Percentiles rank a stretch among this genome's conserved stretches.
Conservation (phyloP, 37 sponge, comb jelly and placozoan species). For the Cladorhizidae sp. region DNA sequence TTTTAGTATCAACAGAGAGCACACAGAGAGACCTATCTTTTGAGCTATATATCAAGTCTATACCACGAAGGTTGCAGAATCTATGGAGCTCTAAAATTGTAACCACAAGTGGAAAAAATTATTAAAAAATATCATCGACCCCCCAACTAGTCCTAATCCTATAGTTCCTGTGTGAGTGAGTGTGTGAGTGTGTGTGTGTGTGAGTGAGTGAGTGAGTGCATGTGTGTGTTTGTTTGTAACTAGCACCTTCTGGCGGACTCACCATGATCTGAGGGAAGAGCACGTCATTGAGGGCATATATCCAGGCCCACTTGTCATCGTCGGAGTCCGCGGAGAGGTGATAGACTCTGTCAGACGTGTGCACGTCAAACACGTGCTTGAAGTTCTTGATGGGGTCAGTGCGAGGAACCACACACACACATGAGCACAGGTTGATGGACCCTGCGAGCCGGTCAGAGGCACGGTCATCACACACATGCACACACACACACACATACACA, state of each 20-base stretch:
- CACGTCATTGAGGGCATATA: slow-evolving; percentile 43
- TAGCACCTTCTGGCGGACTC: too few species aligned
- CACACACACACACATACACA: too few species aligned
- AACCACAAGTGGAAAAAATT: too few species aligned
- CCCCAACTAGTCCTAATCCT: not conserved
- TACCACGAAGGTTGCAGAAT: too few species aligned
- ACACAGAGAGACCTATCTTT: too few species aligned
- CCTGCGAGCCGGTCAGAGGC: slow-evolving; percentile 24
- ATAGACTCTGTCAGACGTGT: slow-evolving; percentile 59
- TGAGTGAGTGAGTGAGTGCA: too few species aligned
- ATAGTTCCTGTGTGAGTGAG: not conserved
- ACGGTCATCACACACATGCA: too few species aligned
- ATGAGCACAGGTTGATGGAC: slow-evolving; percentile 45
- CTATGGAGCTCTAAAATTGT: too few species aligned
- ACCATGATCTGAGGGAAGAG: slow-evolving; percentile 20
- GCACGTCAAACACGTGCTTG: slow-evolving; percentile 72
- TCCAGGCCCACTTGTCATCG: slow-evolving; percentile 52
- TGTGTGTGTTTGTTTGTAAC: too few species aligned
- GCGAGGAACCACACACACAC: slow-evolving; percentile 27
- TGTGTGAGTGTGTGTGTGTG: slow-evolving; percentile 5
- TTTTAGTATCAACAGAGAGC: too few species aligned
- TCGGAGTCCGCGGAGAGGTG: slow-evolving; percentile 67
- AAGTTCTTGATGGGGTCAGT: slow-evolving; percentile 50
- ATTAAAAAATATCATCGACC: too few species aligned
- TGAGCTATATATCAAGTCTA: too few species aligned